Conservation (phyloP, 2,888 invertebrate species). For the Sipha maydis region DNA sequence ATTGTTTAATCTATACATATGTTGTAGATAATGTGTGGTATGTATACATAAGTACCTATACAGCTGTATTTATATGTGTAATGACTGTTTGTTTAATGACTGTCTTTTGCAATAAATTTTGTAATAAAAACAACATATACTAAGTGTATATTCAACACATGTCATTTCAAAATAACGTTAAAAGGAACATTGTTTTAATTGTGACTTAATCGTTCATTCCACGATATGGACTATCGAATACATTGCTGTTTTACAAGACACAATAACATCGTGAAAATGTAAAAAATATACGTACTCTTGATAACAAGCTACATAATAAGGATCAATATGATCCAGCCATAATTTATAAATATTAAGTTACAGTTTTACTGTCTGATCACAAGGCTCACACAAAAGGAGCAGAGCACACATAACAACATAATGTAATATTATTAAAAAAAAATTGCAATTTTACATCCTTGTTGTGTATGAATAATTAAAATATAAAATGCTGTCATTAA, state of each 20-base stretch:
- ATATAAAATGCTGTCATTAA: conserved; percentile 4
- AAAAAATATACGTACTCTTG: background rate
- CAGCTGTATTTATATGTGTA: background rate
- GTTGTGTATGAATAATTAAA: background rate
- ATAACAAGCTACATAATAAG: conserved; percentile 33
- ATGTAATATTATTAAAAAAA: background rate
- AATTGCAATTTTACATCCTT: conserved; percentile 14
- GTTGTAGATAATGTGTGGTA: background rate
- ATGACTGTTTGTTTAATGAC: too few species aligned
- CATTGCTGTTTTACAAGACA: conserved; percentile 14
- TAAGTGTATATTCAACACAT: background rate
- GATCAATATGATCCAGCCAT: conserved; percentile 24
- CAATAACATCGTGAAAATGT: background rate
- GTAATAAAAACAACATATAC: background rate
- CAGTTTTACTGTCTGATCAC: background rate
- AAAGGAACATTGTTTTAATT: conserved; percentile 29
- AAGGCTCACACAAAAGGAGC: background rate
- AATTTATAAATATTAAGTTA: conserved; percentile 1
- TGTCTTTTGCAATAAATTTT: background rate
- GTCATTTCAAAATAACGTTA: conserved; percentile 3
- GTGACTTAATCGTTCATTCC: conserved; percentile 20
- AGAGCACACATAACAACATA: background rate
- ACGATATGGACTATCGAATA: conserved; percentile 12
- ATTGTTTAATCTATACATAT: background rate
- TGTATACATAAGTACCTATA: background rate